Percentiles rank a stretch among this genome's conserved stretches.
Conservation (phyloP, 2,113 vertebrate species). For the Asarcornis scutulata region DNA sequence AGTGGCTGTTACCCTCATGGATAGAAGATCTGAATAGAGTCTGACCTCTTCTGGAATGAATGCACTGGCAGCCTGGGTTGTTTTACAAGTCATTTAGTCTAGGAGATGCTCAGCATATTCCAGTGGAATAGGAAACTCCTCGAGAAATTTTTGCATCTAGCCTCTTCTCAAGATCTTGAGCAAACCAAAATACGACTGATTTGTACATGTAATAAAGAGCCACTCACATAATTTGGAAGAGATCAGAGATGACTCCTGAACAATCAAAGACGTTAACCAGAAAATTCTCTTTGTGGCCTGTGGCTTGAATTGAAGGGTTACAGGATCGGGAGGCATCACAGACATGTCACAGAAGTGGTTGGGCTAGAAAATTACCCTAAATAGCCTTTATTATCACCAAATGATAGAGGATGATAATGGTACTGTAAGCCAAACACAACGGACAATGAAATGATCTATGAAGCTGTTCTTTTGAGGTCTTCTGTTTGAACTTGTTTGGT, state of each 20-base stretch:
- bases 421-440: neutral
- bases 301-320: neutral
- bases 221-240: neutral
- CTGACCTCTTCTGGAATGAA: neutral
- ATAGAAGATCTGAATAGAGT: neutral
- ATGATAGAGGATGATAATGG: neutral
- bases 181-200: neutral
- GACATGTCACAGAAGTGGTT: neutral
- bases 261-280: neutral
- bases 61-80: neutral
- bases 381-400: neutral
- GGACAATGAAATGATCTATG: neutral
- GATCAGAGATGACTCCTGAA: neutral
- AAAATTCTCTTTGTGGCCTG: neutral
- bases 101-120: neutral
- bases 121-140: neutral
- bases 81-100: neutral
- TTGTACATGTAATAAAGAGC: neutral
- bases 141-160: neutral
- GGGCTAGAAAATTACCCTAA: constrained; percentile 14
- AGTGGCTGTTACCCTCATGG: neutral
- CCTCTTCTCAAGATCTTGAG: neutral
- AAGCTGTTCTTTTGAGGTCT: neutral
- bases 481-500: neutral
- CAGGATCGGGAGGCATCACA: neutral